Evolutionary conservation across 2,113 vertebrate genomes (phyloP).

Genomic region (Hippolais icterina): DNA sequence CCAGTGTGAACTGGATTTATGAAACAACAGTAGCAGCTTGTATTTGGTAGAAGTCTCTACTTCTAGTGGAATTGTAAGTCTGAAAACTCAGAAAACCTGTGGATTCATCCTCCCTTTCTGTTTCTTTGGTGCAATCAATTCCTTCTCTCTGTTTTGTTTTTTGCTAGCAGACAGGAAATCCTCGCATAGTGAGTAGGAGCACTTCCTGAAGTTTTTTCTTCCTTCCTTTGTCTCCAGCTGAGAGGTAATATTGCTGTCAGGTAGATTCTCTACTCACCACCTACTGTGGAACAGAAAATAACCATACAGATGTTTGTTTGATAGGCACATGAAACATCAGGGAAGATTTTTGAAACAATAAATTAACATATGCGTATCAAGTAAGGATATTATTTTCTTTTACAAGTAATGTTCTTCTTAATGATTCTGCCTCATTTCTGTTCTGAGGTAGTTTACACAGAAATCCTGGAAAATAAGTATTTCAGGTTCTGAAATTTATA

Average conservation of each 20-base stretch:
- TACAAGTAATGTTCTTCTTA: neutral
- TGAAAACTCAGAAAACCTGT: neutral
- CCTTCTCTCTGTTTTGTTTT: neutral
- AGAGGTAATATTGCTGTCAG: neutral
- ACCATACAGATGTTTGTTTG: neutral
- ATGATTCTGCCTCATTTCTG: neutral
- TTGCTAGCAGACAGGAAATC: neutral
- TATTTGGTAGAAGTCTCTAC: neutral
- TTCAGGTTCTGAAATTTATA: neutral
- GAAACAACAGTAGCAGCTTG: neutral
- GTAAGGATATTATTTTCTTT: neutral
- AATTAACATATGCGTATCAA: rapidly evolving
- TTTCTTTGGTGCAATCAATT: neutral
- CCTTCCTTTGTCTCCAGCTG: neutral
- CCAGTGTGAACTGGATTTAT: neutral
- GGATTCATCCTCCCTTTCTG: neutral
- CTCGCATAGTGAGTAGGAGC: neutral
- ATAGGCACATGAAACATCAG: neutral
- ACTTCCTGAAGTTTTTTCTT: neutral
- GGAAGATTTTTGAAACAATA: neutral
- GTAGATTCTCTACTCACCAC: neutral
- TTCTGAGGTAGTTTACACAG: neutral
- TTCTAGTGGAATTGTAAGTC: neutral
- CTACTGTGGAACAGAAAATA: neutral
- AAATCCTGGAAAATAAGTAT: neutral